A percentile compares a stretch with the other conserved stretches of the same genome.
Evolutionary conservation across 2,113 vertebrate genomes (phyloP).

Genomic region (Tapirus terrestris): DNA sequence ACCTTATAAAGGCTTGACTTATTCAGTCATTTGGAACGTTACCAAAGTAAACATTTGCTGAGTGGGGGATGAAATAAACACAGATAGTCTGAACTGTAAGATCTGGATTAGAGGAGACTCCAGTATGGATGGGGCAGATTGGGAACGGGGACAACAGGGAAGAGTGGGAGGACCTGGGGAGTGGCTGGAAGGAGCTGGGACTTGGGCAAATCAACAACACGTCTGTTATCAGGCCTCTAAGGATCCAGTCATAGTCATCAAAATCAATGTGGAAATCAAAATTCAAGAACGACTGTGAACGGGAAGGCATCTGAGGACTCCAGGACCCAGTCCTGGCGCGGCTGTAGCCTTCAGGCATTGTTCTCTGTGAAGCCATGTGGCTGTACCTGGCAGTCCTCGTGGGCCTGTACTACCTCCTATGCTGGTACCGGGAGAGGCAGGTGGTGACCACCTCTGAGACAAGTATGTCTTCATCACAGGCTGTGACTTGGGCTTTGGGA

Average conservation of each 20-base stretch:
- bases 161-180: too few relatives aligned
- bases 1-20: background rate
- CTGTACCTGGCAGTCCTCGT: too few relatives aligned
- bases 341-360: background rate
- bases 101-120: background rate
- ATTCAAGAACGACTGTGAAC: too few relatives aligned
- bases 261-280: too few relatives aligned
- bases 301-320: background rate
- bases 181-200: too few relatives aligned
- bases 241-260: too few relatives aligned
- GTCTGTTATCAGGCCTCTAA: too few relatives aligned
- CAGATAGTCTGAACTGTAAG: background rate
- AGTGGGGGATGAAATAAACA: background rate
- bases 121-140: too few relatives aligned
- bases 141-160: too few relatives aligned
- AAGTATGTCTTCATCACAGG: conserved; percentile 90
- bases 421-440: too few relatives aligned
- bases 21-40: background rate
- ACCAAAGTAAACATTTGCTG: background rate
- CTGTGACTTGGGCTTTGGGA: conserved; percentile 91
- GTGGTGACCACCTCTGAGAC: background rate
- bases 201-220: too few relatives aligned
- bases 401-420: too few relatives aligned
- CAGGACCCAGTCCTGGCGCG: background rate
- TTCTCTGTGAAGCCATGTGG: background rate